A percentile compares a stretch with the other conserved stretches of the same genome.
phyloP scores from a whole-genome alignment of 2,113 vertebrate species.

The Suncus etruscus region DNA sequence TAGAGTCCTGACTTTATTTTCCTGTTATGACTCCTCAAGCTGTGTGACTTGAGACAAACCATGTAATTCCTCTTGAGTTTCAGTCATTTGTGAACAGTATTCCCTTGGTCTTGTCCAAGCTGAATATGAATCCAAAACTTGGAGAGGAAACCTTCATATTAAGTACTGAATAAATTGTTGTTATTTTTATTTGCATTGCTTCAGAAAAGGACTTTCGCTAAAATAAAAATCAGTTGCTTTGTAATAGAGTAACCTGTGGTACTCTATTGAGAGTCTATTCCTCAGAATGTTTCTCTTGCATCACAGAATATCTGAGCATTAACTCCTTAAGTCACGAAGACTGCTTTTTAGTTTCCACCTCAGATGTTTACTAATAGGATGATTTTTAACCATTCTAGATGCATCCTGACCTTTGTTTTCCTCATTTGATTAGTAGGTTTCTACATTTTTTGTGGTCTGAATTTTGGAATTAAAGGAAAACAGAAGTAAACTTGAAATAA shows the following conservation, averaged over 20 bases:
- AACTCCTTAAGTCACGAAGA: background rate
- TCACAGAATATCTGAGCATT: accelerated
- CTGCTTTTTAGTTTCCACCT: background rate
- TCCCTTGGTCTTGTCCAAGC: background rate
- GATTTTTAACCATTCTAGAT: background rate
- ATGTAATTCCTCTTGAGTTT: background rate
- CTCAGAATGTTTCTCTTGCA: background rate
- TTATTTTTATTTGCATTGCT: background rate
- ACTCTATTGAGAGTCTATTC: background rate
- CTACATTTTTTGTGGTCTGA: background rate
- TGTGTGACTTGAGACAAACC: background rate
- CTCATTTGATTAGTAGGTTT: background rate
- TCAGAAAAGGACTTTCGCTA: constrained; percentile 9
- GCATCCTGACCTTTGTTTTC: background rate
- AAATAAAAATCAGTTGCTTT: background rate
- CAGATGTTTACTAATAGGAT: background rate
- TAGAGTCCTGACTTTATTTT: background rate
- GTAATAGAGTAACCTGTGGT: background rate
- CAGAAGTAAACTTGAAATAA: background rate
- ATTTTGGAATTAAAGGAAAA: background rate
- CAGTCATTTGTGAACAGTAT: background rate
- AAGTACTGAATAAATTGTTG: background rate
- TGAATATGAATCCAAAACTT: background rate
- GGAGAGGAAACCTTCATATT: background rate
- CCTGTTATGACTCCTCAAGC: background rate